Evolutionary conservation across 2,113 vertebrate genomes (phyloP), one percentile per base, ranked within the genome.

Genomic region (Opisthocomus hoazin): DNA sequence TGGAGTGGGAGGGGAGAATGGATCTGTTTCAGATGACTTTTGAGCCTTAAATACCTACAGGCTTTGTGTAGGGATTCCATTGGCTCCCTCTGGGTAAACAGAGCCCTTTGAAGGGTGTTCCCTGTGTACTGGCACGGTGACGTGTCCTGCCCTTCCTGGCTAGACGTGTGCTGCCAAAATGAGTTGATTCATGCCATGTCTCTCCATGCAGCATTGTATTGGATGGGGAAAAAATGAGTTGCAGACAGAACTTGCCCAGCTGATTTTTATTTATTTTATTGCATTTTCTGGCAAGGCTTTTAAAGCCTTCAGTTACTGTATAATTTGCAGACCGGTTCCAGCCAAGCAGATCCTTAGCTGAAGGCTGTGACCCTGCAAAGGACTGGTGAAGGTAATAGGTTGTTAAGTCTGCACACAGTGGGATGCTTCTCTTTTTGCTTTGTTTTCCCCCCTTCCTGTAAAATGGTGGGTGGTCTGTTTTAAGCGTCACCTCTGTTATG

Each of bases 1-100:
- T 75, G 65, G 77, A 84, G 74, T 37, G 48, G 74, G 81, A 94
- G 51, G 87, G 61, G 69, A 92, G 69, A 84, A 32, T 23, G 81
- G 86, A 89, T 77, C 60, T 77, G 37, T 81, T 95, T 89, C 57
- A 69, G 92, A 64, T 82, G 46, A 78, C 90, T 94, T 89, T 30
- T 66, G 74, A 81, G 85, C 46, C 36, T 84, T 84, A 82, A 92
- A 87, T 68, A 46, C 66, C 86, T 85, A 46, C 13, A 80, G 77
- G 63, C 82, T 91, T 91, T 95, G 64, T 74, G 80, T 63, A 60
- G 61, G 56, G 63, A 60, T 90, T 68, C 86, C 80, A 12, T 11
- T 56, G 60, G 45, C 80, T 93, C 24, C 36, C 0, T 0, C 73
- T 90, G 79, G 34, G 63, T 87, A 88, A 86, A 70, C 85, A 78